Conservation (phyloP, 2,113 vertebrate genomes). For the Cricetomys ansorgei region DNA sequence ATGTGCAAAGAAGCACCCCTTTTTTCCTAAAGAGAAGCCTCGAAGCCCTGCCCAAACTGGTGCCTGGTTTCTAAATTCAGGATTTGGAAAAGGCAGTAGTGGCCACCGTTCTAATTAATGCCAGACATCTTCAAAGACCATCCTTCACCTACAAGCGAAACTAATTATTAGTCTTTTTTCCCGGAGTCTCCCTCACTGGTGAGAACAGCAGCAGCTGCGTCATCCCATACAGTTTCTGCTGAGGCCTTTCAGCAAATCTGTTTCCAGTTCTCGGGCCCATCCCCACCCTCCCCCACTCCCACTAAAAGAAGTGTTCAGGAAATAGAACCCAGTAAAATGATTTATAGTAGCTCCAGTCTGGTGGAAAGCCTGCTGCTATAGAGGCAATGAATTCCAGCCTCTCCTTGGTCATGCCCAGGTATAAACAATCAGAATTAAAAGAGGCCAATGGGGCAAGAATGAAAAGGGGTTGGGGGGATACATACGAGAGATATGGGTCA, state of each 20-base stretch:
- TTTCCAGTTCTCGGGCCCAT: slow-evolving; percentile 83
- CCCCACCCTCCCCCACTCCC: slow-evolving; percentile 71
- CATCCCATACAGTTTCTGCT: slow-evolving; percentile 82
- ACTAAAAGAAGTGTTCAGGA: slow-evolving; percentile 83
- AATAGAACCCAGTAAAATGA: slow-evolving; percentile 88
- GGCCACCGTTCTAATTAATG: slow-evolving; percentile 82
- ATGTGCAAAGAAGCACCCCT: background rate
- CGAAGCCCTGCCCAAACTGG: slow-evolving; percentile 66
- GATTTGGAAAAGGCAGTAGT: slow-evolving; percentile 81
- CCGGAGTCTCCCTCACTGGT: slow-evolving; percentile 67
- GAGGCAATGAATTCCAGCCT: slow-evolving; percentile 81
- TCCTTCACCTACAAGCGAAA: slow-evolving; percentile 88
- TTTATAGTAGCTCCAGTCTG: slow-evolving; percentile 85
- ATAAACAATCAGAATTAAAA: slow-evolving; percentile 75
- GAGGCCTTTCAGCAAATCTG: slow-evolving; percentile 85
- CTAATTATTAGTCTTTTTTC: slow-evolving; percentile 83
- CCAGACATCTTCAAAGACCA: slow-evolving; percentile 84
- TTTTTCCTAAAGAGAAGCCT: slow-evolving; percentile 9
- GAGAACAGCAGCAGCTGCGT: slow-evolving; percentile 78
- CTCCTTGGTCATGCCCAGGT: slow-evolving; percentile 83
- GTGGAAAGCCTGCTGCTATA: slow-evolving; percentile 78
- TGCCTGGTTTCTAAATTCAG: slow-evolving; percentile 64
- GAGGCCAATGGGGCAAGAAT: background rate
- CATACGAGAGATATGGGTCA: too few species aligned
- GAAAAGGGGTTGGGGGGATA: background rate